A percentile compares a stretch with the other conserved stretches of the same genome.
phyloP scores from a whole-genome alignment of 2,113 vertebrate genomes.

The Capricornis sumatraensis region DNA sequence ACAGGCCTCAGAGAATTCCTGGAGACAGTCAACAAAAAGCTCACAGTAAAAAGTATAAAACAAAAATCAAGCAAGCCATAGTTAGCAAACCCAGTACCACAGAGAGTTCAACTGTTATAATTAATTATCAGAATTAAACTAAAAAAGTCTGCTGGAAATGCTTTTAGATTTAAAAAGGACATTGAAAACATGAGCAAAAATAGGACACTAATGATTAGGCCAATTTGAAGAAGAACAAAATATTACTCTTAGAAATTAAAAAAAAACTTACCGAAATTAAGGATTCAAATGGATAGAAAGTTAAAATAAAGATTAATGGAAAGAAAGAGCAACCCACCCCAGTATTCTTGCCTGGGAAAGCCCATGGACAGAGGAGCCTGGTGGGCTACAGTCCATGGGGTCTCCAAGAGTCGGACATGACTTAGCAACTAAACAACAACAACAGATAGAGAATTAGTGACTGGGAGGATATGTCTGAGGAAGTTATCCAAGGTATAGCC shows the following conservation, averaged over 20 bases:
- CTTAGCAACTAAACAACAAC: background rate
- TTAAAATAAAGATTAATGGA: background rate
- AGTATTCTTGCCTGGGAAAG: background rate
- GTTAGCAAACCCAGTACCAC: background rate
- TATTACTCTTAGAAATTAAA: background rate
- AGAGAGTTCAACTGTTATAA: background rate
- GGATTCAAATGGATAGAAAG: background rate
- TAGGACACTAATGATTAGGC: background rate
- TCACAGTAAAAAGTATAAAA: background rate
- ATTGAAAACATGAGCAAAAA: background rate
- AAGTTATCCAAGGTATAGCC: background rate
- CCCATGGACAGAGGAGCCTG: background rate
- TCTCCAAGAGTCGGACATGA: background rate
- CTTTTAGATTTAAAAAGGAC: background rate
- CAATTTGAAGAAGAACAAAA: background rate
- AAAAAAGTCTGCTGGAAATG: background rate
- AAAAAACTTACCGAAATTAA: background rate
- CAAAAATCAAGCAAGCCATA: background rate
- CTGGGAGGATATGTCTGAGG: background rate
- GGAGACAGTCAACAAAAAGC: background rate
- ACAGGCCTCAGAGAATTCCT: background rate
- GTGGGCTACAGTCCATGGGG: background rate
- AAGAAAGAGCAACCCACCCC: background rate
- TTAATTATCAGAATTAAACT: background rate
- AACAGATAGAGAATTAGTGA: background rate